Conservation (phyloP, 2,797 vertebrate genomes). For the Xerus rutilus region DNA sequence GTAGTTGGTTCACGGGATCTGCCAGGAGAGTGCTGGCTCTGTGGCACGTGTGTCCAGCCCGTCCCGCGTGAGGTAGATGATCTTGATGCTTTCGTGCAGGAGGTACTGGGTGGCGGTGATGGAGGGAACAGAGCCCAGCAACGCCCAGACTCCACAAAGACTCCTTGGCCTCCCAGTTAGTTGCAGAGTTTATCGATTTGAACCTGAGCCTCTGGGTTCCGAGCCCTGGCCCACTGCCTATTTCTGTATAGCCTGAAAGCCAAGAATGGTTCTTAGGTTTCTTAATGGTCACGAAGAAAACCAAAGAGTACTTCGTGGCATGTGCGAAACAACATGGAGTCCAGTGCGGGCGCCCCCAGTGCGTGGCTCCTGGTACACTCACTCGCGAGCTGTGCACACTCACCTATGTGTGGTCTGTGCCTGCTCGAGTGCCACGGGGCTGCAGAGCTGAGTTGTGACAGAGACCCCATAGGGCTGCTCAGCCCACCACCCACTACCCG, state of each 20-base stretch:
- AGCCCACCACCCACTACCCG: background rate
- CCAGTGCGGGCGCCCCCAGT: background rate
- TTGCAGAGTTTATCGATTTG: background rate
- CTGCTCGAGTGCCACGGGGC: rapidly evolving
- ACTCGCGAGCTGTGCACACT: too few relatives aligned
- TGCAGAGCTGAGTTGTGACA: background rate
- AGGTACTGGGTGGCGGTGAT: background rate
- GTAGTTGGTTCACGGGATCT: background rate
- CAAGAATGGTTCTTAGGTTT: background rate
- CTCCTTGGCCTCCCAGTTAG: background rate
- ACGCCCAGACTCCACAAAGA: background rate
- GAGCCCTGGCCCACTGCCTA: background rate
- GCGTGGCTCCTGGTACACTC: too few relatives aligned
- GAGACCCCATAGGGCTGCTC: background rate
- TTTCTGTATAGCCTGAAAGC: background rate
- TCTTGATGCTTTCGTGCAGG: background rate
- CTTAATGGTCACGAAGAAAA: background rate
- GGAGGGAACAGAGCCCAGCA: background rate
- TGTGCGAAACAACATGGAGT: background rate
- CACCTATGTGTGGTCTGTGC: background rate
- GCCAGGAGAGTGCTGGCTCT: background rate
- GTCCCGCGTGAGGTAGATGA: background rate
- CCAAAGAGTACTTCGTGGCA: background rate
- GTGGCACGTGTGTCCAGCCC: rapidly evolving
- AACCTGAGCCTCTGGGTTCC: background rate